Base-by-base conservation (phyloP, 2,113 vertebrate genomes). In the Suricata suricatta region DNA sequence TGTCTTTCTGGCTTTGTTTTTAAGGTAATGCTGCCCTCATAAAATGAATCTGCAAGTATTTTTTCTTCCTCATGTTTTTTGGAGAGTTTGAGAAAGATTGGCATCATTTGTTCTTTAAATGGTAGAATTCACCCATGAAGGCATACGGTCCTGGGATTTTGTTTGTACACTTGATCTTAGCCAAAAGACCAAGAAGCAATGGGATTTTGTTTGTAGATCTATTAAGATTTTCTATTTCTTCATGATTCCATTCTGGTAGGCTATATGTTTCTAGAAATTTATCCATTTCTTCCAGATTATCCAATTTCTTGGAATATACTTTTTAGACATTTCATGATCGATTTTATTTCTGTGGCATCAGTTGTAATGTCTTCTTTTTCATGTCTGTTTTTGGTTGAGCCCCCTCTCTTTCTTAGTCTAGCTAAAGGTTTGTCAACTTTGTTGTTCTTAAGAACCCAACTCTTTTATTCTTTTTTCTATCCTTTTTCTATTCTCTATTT, bases 171-270 rank as follows among this genome's bases (percentile, higher is more conserved):
- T 41, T 41, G 41, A 41, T 41, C 41, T 41, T 41, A 41, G 41
- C 41, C 41, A 41, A 41, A 41, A 41, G 41, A 5, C 5, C 41
- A 5, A 41, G 41, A 41, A 41, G 5, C 41, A 5, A 41, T 69
- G n/a, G 47, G 41, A 25, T 90, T 95, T 90, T 86, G 33, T 96
- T 97, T 31, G 92, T 81, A 79, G 38, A 83, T 74, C 21, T 84
- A n/a, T 71, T 96, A 31, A 47, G 10, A 74, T 90, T 84, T 96
- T 88, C 11, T 57, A 68, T 88, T 88, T 95, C 57, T 95, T 81
- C 10, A 57, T 82, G 29, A 92, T 81, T 95, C 35, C 69, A 47
- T 63, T 76, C 77, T 54, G 27, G 29, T 88, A 82, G n/a, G 3
- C 47, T 95, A 69, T 92, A 64, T 64, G 19, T 85, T 96, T 95